A percentile compares a stretch with the other conserved stretches of the same genome.
Conservation (phyloP, 2,797 vertebrate species). For the Mus minutoides region DNA sequence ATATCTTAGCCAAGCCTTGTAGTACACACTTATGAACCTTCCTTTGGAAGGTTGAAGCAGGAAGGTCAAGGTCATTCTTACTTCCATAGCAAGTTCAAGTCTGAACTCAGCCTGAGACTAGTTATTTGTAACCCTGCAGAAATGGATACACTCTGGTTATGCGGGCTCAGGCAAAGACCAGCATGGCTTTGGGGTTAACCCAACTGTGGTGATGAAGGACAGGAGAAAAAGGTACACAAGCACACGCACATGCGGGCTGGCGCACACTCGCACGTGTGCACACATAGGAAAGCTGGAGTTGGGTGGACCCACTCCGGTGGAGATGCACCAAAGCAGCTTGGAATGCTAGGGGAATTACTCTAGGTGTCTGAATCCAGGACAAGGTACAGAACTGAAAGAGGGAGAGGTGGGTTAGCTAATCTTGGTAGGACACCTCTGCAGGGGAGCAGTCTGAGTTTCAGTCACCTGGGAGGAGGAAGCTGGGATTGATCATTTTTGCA, state of each 20-base stretch:
- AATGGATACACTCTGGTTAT: neutral
- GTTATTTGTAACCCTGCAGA: neutral
- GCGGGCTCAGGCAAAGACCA: neutral
- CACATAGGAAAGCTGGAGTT: neutral
- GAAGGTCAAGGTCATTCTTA: neutral
- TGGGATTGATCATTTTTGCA: neutral
- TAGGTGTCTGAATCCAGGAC: neutral
- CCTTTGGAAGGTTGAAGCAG: neutral
- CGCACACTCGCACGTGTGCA: neutral
- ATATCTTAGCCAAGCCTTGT: neutral
- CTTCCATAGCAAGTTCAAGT: neutral
- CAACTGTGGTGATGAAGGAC: neutral
- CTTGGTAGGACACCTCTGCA: neutral
- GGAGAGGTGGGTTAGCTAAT: neutral
- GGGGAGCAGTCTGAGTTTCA: neutral
- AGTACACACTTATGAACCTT: neutral
- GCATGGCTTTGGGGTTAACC: neutral
- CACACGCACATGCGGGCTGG: neutral
- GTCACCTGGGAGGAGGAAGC: too few relatives aligned
- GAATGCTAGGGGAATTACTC: neutral
- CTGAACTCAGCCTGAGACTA: neutral
- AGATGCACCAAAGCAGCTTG: neutral
- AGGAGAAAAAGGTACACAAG: neutral
- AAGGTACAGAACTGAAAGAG: neutral
- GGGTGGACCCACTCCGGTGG: neutral